Evolutionary conservation across 2,888 invertebrate genomes (phyloP).

Genomic region (Aphodius granarius): DNA sequence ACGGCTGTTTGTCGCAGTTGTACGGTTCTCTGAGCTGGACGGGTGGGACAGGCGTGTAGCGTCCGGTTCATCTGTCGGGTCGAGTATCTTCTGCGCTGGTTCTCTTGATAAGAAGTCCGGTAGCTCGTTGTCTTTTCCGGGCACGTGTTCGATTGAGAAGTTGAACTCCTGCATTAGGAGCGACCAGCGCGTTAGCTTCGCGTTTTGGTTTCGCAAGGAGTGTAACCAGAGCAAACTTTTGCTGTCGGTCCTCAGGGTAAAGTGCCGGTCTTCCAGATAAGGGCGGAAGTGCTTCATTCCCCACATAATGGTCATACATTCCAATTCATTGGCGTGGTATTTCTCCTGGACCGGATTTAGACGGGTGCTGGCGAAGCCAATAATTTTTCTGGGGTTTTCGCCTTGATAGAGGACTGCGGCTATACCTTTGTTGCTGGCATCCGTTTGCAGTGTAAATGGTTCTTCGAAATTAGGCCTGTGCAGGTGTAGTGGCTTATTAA

Average conservation of each 20-base stretch:
- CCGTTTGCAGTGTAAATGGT: constrained; percentile 35
- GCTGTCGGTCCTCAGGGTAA: constrained; percentile 34
- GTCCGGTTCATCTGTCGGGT: neutral
- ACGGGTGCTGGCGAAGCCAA: constrained; percentile 33
- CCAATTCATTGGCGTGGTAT: constrained; percentile 38
- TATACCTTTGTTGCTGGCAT: constrained; percentile 34
- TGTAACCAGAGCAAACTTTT: constrained; percentile 25
- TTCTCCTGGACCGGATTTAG: constrained; percentile 24
- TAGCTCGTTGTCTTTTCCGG: constrained; percentile 32
- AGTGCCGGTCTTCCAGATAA: constrained; percentile 34
- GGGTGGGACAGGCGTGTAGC: neutral
- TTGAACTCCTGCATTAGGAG: constrained; percentile 31
- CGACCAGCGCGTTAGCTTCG: constrained; percentile 30
- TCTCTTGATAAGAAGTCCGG: constrained; percentile 29
- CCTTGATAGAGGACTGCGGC: constrained; percentile 37
- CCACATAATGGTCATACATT: constrained; percentile 37
- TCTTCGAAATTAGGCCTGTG: constrained; percentile 29
- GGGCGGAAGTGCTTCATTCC: constrained; percentile 34
- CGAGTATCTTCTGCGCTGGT: no score
- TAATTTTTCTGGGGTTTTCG: constrained; percentile 18
- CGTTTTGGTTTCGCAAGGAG: constrained; percentile 18
- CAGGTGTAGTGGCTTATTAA: constrained; percentile 23
- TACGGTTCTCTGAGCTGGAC: no score
- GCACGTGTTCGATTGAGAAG: constrained; percentile 35
- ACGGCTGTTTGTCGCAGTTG: no score